Conservation (phyloP, 2,113 vertebrate genomes). For the Chamaea fasciata region DNA sequence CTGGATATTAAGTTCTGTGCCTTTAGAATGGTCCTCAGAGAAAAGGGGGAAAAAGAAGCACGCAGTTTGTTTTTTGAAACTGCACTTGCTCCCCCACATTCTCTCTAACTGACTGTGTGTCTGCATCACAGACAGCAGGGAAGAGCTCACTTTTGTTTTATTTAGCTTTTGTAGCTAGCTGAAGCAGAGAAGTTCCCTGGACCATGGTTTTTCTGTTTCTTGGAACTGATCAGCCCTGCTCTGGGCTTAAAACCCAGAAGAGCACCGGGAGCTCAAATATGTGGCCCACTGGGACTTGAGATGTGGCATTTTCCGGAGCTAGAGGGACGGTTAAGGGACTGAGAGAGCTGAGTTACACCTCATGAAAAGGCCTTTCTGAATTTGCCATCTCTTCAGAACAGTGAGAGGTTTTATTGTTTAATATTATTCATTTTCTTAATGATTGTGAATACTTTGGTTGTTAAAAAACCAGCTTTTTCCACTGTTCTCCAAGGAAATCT, state of each 20-base stretch:
- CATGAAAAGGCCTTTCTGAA: not conserved
- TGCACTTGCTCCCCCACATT: not conserved
- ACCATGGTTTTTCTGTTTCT: not conserved
- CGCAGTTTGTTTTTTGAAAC: not conserved
- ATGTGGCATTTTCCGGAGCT: fast-evolving
- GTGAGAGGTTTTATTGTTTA: not conserved
- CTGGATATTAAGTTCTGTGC: not conserved
- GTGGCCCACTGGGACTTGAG: not conserved
- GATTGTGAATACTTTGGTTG: not conserved
- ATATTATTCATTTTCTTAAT: not conserved
- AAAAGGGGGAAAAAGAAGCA: not conserved
- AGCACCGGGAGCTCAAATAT: not conserved
- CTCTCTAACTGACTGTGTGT: not conserved
- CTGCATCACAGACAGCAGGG: not conserved
- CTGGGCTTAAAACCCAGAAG: not conserved
- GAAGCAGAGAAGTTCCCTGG: not conserved
- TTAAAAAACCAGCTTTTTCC: not conserved
- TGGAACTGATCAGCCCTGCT: not conserved
- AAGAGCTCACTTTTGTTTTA: not conserved
- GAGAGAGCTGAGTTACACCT: not conserved
- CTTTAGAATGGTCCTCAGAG: not conserved
- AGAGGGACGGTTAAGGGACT: not conserved
- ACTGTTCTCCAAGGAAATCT: not conserved
- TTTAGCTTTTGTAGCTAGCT: not conserved
- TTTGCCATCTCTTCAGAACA: not conserved